These are phyloP conservation scores for Halocynthia roretzi DNA, from an alignment of 23 tunicate genomes.

Conservation along the genomic window DNA sequence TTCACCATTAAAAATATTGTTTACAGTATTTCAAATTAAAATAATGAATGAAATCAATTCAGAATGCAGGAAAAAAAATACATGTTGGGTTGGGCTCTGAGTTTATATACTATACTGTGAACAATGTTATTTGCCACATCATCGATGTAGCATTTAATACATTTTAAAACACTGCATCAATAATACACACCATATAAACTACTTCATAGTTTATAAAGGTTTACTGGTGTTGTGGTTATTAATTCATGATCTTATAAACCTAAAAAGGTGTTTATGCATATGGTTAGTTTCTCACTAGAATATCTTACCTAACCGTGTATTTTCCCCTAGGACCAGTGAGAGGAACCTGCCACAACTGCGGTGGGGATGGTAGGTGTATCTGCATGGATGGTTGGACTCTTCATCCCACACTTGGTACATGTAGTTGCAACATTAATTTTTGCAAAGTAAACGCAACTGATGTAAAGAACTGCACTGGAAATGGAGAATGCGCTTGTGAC, in stretches of 20 bases:
- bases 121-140: not conserved
- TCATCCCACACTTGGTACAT: constrained; percentile 22
- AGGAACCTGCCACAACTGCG: constrained; percentile 62
- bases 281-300: too few species aligned
- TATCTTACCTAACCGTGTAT: too few species aligned
- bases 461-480: constrained; percentile 38
- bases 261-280: too few species aligned
- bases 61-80: not conserved
- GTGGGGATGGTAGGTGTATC: constrained; percentile 24
- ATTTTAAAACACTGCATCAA: too few species aligned
- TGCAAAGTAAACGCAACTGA: constrained; percentile 28
- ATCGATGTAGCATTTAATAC: too few species aligned
- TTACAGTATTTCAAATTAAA: not conserved
- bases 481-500: constrained; percentile 54
- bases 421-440: constrained; percentile 42
- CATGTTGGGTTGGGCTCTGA: not conserved
- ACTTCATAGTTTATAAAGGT: too few species aligned
- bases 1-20: not conserved
- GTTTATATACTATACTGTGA: not conserved
- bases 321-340: constrained; percentile 3
- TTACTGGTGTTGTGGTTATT: too few species aligned
- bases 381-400: constrained; percentile 38
- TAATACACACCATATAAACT: too few species aligned
- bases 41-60: too few species aligned
- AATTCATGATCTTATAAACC: not conserved